Conservation (phyloP, 2,888 invertebrate species). For the Ichneumoninae sp. region DNA sequence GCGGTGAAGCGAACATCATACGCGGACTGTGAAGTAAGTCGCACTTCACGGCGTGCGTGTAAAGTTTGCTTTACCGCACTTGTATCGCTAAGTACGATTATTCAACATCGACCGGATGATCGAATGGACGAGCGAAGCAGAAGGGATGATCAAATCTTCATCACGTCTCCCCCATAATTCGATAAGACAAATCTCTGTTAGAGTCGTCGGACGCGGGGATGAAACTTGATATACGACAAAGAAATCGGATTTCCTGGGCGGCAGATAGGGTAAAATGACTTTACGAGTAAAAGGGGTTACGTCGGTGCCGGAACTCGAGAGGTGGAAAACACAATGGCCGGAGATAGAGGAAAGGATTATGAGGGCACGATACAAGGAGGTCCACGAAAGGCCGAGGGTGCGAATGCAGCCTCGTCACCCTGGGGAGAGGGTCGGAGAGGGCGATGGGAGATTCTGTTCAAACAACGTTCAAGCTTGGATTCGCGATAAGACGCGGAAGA, state of each 20-base stretch:
- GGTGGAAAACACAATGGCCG: conserved; percentile 4
- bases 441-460: conserved; percentile 6
- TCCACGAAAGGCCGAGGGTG: conserved; percentile 8
- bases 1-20: too few relatives aligned
- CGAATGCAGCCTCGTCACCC: background rate
- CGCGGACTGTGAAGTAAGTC: too few relatives aligned
- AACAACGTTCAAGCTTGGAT: conserved; percentile 4
- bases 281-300: background rate
- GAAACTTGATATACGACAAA: background rate
- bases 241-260: background rate
- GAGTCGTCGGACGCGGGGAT: background rate
- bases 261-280: background rate
- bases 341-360: conserved; percentile 16
- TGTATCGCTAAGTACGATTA: background rate
- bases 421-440: background rate
- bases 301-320: background rate
- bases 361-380: conserved; percentile 10
- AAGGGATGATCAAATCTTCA: too few relatives aligned
- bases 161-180: background rate
- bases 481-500: background rate
- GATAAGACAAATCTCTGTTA: background rate
- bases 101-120: background rate
- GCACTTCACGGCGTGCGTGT: too few relatives aligned
- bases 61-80: too few relatives aligned
- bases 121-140: too few relatives aligned